phyloP scores from a whole-genome alignment of 2,888 invertebrate genomes.

The Zygaena filipendulae region DNA sequence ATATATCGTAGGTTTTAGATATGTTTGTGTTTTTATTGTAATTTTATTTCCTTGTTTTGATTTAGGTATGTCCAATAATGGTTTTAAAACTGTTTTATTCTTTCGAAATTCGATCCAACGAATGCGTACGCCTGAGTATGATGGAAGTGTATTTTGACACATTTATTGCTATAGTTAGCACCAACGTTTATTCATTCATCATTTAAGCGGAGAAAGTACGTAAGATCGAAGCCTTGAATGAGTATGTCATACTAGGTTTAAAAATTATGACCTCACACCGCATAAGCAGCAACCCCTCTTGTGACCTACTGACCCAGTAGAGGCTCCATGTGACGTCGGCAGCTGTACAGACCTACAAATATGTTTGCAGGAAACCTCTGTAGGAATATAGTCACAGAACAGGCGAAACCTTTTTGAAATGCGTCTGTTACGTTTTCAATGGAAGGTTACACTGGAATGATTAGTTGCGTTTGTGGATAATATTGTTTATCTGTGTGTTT shows the following conservation, averaged over 20 bases:
- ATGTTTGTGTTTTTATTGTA: no score
- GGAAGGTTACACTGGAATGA: constrained; percentile 35
- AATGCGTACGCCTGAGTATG: no score
- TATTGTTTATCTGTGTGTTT: constrained; percentile 22
- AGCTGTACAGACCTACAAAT: constrained; percentile 34
- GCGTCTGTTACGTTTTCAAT: constrained; percentile 45
- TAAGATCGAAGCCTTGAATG: constrained; percentile 24
- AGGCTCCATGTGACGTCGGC: constrained; percentile 52
- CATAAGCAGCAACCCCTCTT: constrained; percentile 48
- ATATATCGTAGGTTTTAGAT: no score
- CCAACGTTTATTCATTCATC: constrained; percentile 56
- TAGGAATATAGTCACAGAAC: no score
- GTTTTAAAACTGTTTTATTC: no score
- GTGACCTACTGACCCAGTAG: constrained; percentile 64
- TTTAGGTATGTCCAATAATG: no score
- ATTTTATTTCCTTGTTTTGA: no score
- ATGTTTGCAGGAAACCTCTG: no score
- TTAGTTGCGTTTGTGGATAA: constrained; percentile 17
- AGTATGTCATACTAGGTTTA: constrained; percentile 54
- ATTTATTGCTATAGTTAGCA: no score
- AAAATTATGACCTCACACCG: constrained; percentile 42
- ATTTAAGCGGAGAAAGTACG: constrained; percentile 34
- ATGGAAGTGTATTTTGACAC: no score
- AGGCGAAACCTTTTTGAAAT: constrained; percentile 31
- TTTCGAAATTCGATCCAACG: no score